Base-by-base conservation (phyloP, 2,888 invertebrate genomes). In the Ennomos fuscantarius region DNA sequence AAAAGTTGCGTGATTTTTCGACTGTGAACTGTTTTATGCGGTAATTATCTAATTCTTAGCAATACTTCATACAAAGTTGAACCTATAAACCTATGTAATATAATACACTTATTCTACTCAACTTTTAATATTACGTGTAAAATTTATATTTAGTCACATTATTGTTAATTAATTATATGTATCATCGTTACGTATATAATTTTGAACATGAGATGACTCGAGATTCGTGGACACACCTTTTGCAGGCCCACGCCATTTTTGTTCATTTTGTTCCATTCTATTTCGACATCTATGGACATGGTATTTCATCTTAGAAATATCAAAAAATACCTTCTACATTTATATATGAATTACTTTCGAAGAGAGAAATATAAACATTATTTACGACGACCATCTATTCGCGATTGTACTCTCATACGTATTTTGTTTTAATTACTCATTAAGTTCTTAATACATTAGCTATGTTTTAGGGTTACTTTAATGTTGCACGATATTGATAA, bases 101-200 rank as follows among this genome's bases (percentile, higher is more conserved):
- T 89, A 81, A 82, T 91, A 91, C 91, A 92, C 89, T 91, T 92
- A 92, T 58, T 69, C 87, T 90, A 89, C 73, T 82, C 87, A 87
- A 89, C 83, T 82, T 85, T 89, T 84, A 88, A 84, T 85, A 86
- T 88, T 91, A 92, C 82, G 86, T 90, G 89, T 90, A 90, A 89
- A 90, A 86, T 86, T 89, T 89, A 88, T 84, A 86, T 86, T 90
- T 90, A 89, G 89, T 88, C 88, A 90, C 86, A 89, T 89, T 90
- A 90, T 89, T 89, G 89, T 86, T 82, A 82, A 87, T 73, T 86
- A 79, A 86, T 87, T 90, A 92, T 91, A 91, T 91, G 92, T 91
- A 87, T 89, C 87, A 87, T 86, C 79, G 87, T 92, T 92, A 92
- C 92, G 92, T 92, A 92, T 92, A 90, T 92, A 90, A 88, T 91